Conservation (phyloP, 2,888 invertebrate species). For the Dryocosmus kuriphilus region DNA sequence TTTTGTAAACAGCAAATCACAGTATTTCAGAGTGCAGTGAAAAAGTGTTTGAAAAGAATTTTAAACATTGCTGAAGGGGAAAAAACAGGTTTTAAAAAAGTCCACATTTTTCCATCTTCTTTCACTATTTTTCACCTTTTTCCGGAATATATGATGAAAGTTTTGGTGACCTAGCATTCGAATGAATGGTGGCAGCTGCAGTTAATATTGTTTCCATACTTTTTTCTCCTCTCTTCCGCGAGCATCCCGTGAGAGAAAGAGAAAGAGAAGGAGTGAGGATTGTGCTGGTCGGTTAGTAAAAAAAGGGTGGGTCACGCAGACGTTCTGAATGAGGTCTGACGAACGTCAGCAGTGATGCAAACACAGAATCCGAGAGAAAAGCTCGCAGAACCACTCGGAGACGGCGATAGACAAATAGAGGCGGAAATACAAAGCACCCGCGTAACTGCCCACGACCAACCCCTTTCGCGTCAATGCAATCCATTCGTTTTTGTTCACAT, state of each 20-base stretch:
- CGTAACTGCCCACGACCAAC: conserved; percentile 26
- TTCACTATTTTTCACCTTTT: neutral
- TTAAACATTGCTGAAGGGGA: neutral
- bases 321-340: conserved; percentile 40
- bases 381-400: conserved; percentile 46
- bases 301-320: conserved; percentile 37
- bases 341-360: conserved; percentile 47
- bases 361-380: conserved; percentile 48
- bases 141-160: conserved; percentile 24
- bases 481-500: conserved; percentile 40
- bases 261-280: neutral
- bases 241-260: conserved; percentile 22
- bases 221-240: conserved; percentile 9
- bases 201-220: conserved; percentile 32
- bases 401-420: conserved; percentile 52
- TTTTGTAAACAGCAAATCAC: neutral
- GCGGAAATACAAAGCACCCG: conserved; percentile 46
- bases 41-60: neutral
- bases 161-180: conserved; percentile 29
- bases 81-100: neutral
- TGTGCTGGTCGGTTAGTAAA: conserved; percentile 10
- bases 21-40: neutral
- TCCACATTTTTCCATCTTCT: neutral
- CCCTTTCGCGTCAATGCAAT: conserved; percentile 38
- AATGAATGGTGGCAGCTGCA: conserved; percentile 31